These are phyloP conservation scores for Otocyon megalotis DNA, from an alignment of 2,113 vertebrate genomes.

Conservation along the genomic window DNA sequence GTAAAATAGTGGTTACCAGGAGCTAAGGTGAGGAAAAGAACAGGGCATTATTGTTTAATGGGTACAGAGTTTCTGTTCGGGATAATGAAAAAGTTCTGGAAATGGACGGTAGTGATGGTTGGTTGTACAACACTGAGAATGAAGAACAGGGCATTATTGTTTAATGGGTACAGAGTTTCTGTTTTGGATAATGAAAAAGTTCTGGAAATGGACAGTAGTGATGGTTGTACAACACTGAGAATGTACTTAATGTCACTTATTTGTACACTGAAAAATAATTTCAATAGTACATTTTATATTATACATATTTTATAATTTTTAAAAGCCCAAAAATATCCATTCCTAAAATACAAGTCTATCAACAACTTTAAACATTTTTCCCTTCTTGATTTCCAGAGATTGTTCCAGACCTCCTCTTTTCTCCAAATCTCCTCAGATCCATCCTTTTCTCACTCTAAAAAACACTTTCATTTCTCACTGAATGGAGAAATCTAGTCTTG, in stretches of 20 bases:
- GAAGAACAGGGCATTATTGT: background rate
- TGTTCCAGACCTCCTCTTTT: background rate
- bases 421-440: background rate
- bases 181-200: background rate
- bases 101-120: background rate
- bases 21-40: background rate
- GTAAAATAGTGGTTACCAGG: background rate
- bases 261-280: background rate
- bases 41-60: background rate
- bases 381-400: background rate
- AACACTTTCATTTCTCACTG: background rate
- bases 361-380: conserved; percentile 19
- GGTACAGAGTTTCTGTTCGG: background rate
- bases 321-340: background rate
- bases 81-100: background rate
- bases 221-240: background rate
- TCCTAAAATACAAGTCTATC: background rate
- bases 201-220: background rate
- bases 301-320: background rate
- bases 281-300: background rate
- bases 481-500: background rate
- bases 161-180: background rate
- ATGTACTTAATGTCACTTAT: background rate
- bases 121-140: background rate
- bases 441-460: background rate